Conservation (phyloP, 1,140 invertebrate species). For the Dendrolimus punctatus region DNA sequence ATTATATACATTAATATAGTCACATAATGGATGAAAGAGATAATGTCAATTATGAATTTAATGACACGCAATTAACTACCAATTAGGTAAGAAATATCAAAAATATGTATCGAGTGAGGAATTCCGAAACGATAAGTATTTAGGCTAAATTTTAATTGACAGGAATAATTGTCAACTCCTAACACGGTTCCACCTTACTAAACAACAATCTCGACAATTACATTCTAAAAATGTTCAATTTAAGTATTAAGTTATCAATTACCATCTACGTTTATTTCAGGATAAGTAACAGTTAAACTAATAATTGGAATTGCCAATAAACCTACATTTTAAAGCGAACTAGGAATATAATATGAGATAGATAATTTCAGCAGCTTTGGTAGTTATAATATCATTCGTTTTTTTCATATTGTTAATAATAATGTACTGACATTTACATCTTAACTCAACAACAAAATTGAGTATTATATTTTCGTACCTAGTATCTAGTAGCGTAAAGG, state of each 20-base stretch:
- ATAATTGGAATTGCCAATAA: conserved; percentile 66
- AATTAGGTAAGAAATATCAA: conserved; percentile 2
- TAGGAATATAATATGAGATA: conserved; percentile 70
- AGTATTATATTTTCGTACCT: conserved; percentile 21
- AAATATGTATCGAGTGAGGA: conserved; percentile 7
- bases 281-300: conserved; percentile 49
- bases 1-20: conserved; percentile 20
- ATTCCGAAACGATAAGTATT: conserved; percentile 24
- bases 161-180: conserved; percentile 32
- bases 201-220: conserved; percentile 43
- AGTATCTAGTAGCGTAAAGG: conserved; percentile 16
- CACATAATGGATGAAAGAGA: conserved; percentile 1
- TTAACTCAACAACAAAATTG: conserved; percentile 11
- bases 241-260: conserved; percentile 33
- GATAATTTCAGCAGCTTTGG: conserved; percentile 68
- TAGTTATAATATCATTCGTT: conserved; percentile 57
- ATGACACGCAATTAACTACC: conserved; percentile 2
- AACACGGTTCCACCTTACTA: conserved; percentile 63
- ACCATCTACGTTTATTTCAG: conserved; percentile 57
- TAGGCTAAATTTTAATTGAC: conserved; percentile 31
- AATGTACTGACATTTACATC: conserved; percentile 13
- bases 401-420: conserved; percentile 19
- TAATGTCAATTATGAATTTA: conserved; percentile 3
- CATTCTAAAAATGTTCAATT: conserved; percentile 18
- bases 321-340: conserved; percentile 67